These are phyloP conservation scores for Tichodroma muraria DNA, from an alignment of 2,113 vertebrate species.

Conservation along the genomic window DNA sequence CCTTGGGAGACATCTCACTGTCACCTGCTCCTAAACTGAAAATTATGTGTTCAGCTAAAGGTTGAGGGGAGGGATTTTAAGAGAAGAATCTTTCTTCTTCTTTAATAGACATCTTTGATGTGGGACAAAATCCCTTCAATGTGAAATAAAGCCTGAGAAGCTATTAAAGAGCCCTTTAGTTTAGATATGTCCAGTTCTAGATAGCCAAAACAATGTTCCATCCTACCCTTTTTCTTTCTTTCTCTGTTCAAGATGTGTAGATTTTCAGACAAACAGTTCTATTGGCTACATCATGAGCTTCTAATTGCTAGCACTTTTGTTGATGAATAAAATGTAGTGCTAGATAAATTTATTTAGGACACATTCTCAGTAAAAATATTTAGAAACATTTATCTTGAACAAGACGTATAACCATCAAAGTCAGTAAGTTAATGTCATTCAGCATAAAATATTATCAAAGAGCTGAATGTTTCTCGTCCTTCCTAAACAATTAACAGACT, in stretches of 20 bases:
- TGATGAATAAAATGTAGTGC: neutral
- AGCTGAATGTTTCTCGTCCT: neutral
- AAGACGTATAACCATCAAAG: neutral
- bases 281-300: neutral
- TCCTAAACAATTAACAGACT: neutral
- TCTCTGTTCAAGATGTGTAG: conserved; percentile 6
- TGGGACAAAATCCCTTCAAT: conserved; percentile 67
- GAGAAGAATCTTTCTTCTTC: conserved; percentile 29
- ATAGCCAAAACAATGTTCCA: conserved; percentile 7
- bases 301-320: neutral
- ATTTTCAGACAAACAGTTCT: conserved; percentile 17
- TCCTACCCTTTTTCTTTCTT: neutral
- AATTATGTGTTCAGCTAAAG: conserved; percentile 70
- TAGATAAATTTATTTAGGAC: neutral
- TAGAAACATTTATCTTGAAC: neutral
- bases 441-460: neutral
- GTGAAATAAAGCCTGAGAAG: conserved; percentile 72
- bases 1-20: conserved; percentile 57
- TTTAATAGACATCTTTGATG: conserved; percentile 67
- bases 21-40: conserved; percentile 70
- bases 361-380: neutral
- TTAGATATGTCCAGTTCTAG: conserved; percentile 38
- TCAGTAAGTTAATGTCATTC: neutral
- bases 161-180: conserved; percentile 65
- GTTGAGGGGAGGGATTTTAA: neutral